Base-by-base conservation (phyloP, 2,888 invertebrate species). In the Tanytarsus gracilentus region DNA sequence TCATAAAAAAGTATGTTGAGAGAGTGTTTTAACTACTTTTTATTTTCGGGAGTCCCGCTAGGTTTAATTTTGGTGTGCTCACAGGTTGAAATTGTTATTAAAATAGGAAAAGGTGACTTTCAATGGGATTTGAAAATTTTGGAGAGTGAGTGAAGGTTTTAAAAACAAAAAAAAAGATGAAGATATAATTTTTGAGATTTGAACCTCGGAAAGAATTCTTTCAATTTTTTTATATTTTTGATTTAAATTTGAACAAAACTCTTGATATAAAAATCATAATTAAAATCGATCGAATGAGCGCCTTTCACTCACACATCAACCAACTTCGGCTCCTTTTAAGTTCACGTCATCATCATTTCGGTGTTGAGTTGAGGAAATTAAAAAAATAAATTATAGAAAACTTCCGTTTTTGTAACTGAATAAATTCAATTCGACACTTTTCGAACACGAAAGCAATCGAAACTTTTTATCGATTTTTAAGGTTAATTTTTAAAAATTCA, bases 231-330 rank as follows among this genome's bases (percentile, higher is more conserved):
- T 30, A n/a, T n/a, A n/a, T n/a, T n/a, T n/a, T 29, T 29, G 5
- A 29, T 29, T 7, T 29, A 29, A 29, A 29, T 7, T 29, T 5
- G 9, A 29, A 29, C 6, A 27, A 27, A 50, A 50, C 8, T 9
- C 29, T 50, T 18, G 18, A 9, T 18, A 27, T 26, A 40, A 27
- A 55, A 55, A 55, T 55, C 26, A 40, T 40, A 55, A 55, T 55
- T 55, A 39, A 55, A 55, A 55, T 55, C 40, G 55, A 55, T 55
- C 26, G 33, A 40, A 55, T 39, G 25, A 23, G 27, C n/a, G n/a
- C 40, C 40, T 55, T 39, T 55, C 55, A 40, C 39, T 55, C 39
- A 39, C 25, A 39, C 16, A 39, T 55, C 55, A 55, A 9, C n/a
- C 55, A 39, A 33, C 23, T 39, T 36, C n/a, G n/a, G 36, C n/a